These are phyloP conservation scores for Equus quagga DNA, from an alignment of 2,113 vertebrate genomes.

Conservation along the genomic window DNA sequence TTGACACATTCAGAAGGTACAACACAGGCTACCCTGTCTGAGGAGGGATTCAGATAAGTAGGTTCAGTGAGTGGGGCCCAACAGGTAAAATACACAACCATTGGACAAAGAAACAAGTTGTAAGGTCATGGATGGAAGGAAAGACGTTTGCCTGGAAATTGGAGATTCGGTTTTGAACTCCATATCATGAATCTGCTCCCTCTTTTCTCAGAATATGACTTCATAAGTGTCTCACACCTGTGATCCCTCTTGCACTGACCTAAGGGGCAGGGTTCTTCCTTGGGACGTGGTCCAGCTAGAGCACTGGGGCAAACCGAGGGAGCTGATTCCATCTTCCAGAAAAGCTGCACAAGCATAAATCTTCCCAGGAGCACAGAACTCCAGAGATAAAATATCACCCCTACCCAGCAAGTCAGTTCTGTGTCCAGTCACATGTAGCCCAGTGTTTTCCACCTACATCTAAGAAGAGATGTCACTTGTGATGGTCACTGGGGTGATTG, in stretches of 20 bases:
- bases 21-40: slow-evolving; percentile 91
- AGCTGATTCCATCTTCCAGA: background rate
- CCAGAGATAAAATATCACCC: background rate
- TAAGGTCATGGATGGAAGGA: background rate
- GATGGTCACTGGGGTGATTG: too few species aligned
- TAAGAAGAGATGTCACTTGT: background rate
- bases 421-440: background rate
- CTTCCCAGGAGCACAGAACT: background rate
- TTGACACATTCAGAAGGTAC: slow-evolving; percentile 86
- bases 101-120: background rate
- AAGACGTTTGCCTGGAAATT: background rate
- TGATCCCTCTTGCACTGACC: background rate
- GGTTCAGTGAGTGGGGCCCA: background rate
- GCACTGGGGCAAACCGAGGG: background rate
- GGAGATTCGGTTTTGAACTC: background rate
- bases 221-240: background rate
- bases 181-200: background rate
- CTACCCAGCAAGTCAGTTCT: background rate
- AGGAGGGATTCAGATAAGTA: background rate
- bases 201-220: background rate
- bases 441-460: background rate
- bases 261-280: background rate
- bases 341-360: background rate
- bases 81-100: background rate
- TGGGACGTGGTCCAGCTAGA: background rate